Evolutionary conservation across 2,797 vertebrate species (phyloP), one percentile per base, ranked within the genome.

Genomic region (Carapus acus): DNA sequence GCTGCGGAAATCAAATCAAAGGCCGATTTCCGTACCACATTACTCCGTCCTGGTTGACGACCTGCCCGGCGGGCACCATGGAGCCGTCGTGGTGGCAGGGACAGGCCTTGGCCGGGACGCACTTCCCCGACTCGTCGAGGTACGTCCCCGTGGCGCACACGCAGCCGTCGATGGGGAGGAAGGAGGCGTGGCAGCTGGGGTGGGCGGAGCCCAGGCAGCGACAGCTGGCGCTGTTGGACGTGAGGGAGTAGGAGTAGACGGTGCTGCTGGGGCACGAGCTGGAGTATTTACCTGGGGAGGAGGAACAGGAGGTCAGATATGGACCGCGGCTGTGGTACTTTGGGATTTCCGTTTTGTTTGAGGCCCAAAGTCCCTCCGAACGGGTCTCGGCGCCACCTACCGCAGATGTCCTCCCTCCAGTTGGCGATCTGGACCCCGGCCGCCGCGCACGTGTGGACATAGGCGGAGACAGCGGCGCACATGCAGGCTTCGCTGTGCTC

Each of bases 81-180:
- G 58, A 74, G 45, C 87, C 91, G 54, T 87, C 74, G 59, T 87
- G 76, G 70, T 92, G 93, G 61, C 93, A 96, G 45, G 93, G 88
- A 52, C 93, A 96, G 57, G 66, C 78, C 17, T 73, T 17, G 7
- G 87, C 74, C 0, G 77, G 68, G 15, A 96, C 89, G 47, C 93
- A 96, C 65, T 85, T 87, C 44, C 89, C 90, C 0, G 43, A 62
- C 1, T 93, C 86, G 2, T 92, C 87, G 80, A 91, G 69, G 57
- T 86, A 94, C 11, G 82, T 90, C 61, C 83, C 90, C 0, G 86
- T 41, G 0, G 77, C 15, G 33, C 93, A 94, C 58, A 85, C 33
- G 0, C 93, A 96, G 7, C 93, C 93, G 0, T 94, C 92, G 45
- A 93, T 82, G 0, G 90, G 79, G 0, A 81, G 71, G 44, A 93